A percentile compares a stretch with the other conserved stretches of the same genome.
These are phyloP conservation scores for Saccostrea cuccullata DNA, from an alignment of 1,140 invertebrate species.

Conservation along the genomic window DNA sequence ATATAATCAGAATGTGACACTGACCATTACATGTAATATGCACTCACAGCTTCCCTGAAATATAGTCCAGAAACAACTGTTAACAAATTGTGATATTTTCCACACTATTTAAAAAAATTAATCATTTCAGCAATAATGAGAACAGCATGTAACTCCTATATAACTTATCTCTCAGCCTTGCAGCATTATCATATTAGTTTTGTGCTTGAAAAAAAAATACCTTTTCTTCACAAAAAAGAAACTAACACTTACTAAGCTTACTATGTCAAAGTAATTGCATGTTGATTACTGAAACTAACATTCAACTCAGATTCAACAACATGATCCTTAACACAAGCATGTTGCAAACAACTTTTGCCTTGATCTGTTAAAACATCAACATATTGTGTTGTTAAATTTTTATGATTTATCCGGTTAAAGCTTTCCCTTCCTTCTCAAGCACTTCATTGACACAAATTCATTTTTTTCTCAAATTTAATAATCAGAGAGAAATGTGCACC, in stretches of 20 bases:
- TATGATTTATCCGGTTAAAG: no score
- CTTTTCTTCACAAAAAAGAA: no score
- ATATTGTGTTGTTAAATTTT: neutral
- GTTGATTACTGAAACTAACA: neutral
- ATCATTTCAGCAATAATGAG: no score
- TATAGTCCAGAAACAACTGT: neutral
- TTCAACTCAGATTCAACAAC: neutral
- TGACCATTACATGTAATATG: neutral
- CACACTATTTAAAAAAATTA: no score
- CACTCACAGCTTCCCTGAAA: neutral
- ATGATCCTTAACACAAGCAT: neutral
- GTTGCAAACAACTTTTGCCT: neutral
- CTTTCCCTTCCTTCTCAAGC: no score
- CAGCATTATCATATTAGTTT: no score
- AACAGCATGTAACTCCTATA: no score
- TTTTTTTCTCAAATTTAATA: neutral
- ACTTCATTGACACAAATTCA: neutral
- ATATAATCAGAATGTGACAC: neutral
- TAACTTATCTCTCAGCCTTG: no score
- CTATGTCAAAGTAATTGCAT: no score
- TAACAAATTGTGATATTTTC: neutral
- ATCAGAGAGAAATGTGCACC: neutral
- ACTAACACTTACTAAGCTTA: no score
- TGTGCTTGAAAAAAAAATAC: no score
- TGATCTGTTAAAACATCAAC: neutral